phyloP scores from a whole-genome alignment of 2,797 vertebrate species.

The Craterocephalus amniculus region DNA sequence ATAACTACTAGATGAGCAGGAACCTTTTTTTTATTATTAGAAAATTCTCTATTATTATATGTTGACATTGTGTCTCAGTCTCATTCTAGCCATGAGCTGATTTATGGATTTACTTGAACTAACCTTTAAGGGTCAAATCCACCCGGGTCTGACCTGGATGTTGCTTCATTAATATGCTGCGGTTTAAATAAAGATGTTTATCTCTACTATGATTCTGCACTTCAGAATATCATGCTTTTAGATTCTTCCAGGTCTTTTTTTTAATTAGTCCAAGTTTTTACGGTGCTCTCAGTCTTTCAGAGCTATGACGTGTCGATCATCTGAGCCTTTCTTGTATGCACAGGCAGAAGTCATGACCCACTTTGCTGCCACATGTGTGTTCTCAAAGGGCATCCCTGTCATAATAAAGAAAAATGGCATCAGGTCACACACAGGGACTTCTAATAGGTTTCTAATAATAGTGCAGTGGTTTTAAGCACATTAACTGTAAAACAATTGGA shows the following conservation, averaged over 20 bases:
- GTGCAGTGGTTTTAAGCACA: not conserved
- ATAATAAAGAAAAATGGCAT: slow-evolving; percentile 14
- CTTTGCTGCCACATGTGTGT: slow-evolving; percentile 10
- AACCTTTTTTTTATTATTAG: not conserved
- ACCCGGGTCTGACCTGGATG: not conserved
- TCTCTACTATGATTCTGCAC: not conserved
- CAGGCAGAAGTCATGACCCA: slow-evolving; percentile 17
- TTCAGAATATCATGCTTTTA: not conserved
- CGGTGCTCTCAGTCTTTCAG: not conserved
- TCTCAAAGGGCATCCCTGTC: slow-evolving; percentile 43
- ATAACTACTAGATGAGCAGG: not conserved
- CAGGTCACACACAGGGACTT: not conserved
- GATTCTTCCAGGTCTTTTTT: not conserved
- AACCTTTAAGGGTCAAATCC: not conserved
- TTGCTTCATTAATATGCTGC: not conserved
- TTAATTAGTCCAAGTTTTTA: not conserved
- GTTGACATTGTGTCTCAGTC: not conserved
- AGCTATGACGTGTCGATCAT: not conserved
- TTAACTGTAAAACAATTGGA: not conserved
- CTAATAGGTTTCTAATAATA: slow-evolving; percentile 2
- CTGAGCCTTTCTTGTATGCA: not conserved
- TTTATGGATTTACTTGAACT: not conserved
- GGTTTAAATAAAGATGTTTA: not conserved
- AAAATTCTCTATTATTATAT: no score
- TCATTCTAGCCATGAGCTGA: no score